Evolutionary conservation across 2,113 vertebrate genomes (phyloP), one percentile per base, ranked within the genome.

Genomic region (Pyrgilauda ruficollis): DNA sequence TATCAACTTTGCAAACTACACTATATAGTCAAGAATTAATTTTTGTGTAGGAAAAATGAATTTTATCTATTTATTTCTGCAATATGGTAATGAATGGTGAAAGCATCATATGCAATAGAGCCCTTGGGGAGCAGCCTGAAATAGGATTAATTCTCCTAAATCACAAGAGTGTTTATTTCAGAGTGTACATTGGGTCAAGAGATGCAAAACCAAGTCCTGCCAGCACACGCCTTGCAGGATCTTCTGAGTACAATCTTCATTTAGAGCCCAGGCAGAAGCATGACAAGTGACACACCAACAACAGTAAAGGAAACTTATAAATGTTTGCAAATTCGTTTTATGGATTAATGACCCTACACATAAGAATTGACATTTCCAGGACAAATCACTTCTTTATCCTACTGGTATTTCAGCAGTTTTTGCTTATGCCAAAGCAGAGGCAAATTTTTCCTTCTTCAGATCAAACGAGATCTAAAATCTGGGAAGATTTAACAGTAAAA

Each of bases 401-500:
- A 91, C 93, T 97, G 96, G 96, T 94, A 89, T 97, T 98, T 97
- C 97, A 96, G 87, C 91, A 96, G 91, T 85, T 96, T 97, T 97
- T 94, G 76, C 93, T 95, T 96, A 89, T 23, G 87, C 73, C 79
- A 92, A 93, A 97, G 75, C 91, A 95, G 93, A 92, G 96, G 93
- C 82, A 80, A 98, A 61, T 90, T 97, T 96, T 97, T 97, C 93
- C 10, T 97, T 88, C 93, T 96, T 95, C 93, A 98, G 97, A 98
- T 98, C 98, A 98, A 98, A 98, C 85, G 37, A 84, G 87, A 92
- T 55, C 70, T 53, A 24, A 97, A 98, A 97, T 98, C 97, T 98
- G 97, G 97, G 97, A 98, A 97, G 98, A 96, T 97, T 98, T 98
- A 98, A 91, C 91, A 96, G 96, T 75, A 97, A 97, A 97, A 93